Conservation (phyloP, 2,888 invertebrate genomes). For the Xestia c-nigrum region DNA sequence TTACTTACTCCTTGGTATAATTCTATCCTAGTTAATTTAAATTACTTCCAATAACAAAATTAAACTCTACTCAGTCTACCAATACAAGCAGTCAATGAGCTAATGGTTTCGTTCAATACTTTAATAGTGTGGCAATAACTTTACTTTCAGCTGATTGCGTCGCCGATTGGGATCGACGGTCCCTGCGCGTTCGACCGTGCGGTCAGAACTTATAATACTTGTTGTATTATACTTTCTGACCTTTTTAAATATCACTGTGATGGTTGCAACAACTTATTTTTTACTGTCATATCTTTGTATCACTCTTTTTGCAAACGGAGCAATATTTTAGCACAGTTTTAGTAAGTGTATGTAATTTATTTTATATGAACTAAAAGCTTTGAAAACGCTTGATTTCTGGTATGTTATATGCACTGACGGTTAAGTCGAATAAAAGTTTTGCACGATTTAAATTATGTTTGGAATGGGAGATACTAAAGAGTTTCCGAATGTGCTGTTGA, state of each 20-base stretch:
- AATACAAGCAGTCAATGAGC: constrained; percentile 64
- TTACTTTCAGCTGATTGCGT: constrained; percentile 87
- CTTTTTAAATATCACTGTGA: constrained; percentile 71
- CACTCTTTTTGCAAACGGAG: constrained; percentile 27
- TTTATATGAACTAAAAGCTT: constrained; percentile 37
- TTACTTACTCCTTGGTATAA: background rate
- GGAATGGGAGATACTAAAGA: background rate
- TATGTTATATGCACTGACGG: background rate
- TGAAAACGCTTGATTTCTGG: constrained; percentile 30
- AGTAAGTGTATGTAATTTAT: constrained; percentile 49
- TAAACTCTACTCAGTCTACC: constrained; percentile 54
- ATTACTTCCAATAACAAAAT: constrained; percentile 20
- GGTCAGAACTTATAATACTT: constrained; percentile 88
- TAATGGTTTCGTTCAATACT: constrained; percentile 83
- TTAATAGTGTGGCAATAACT: constrained; percentile 80
- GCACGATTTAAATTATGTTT: background rate
- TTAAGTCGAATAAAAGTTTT: background rate
- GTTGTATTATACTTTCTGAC: constrained; percentile 87
- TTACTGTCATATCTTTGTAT: constrained; percentile 29
- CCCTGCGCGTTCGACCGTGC: constrained; percentile 72
- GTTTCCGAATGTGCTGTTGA: constrained; percentile 8
- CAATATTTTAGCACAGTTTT: constrained; percentile 46
- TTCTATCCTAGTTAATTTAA: background rate
- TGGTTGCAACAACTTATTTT: constrained; percentile 76
- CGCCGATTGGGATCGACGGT: constrained; percentile 72